phyloP scores from a whole-genome alignment of 2,888 invertebrate species.

The Acrobasis consociella region DNA sequence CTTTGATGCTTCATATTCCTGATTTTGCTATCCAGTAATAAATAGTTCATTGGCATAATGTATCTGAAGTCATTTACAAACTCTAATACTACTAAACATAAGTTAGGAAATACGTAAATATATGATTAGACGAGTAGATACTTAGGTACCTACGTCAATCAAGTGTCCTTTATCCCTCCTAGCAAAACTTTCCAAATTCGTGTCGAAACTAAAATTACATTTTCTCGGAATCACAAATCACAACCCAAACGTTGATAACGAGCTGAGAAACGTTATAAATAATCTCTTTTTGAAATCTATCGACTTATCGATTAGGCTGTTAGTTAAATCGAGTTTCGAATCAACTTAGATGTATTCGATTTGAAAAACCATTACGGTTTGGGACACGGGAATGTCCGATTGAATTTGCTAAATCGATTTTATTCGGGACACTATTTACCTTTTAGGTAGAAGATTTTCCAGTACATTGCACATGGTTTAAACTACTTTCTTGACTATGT shows the following conservation, averaged over 20 bases:
- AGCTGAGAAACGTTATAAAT: background rate
- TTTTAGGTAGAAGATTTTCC: background rate
- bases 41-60: no score
- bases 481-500: background rate
- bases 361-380: constrained; percentile 5
- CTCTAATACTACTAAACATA: no score
- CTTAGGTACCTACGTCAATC: no score
- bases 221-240: background rate
- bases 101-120: no score
- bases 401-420: constrained; percentile 4
- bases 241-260: background rate
- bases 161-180: background rate
- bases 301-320: background rate
- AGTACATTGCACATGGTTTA: background rate
- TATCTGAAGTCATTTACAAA: no score
- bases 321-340: constrained; percentile 11
- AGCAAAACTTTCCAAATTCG: background rate
- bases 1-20: no score
- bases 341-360: background rate
- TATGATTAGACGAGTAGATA: no score
- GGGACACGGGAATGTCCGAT: background rate
- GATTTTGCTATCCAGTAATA: no score
- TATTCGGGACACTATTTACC: constrained; percentile 2
- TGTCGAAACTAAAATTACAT: background rate
- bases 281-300: background rate